Conservation (phyloP, 2,113 vertebrate species). For the Saguinus midas region DNA sequence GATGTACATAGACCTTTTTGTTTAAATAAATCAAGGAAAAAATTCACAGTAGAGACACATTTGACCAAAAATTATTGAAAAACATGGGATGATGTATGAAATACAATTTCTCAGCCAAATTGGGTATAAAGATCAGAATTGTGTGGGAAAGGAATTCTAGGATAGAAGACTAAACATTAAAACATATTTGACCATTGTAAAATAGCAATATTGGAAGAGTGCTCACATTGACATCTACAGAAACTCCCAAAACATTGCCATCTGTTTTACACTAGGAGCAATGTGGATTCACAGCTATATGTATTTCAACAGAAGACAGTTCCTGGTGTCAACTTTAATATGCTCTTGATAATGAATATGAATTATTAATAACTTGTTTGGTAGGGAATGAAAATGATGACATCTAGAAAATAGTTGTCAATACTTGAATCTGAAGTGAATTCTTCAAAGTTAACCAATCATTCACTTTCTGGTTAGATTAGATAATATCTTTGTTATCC, state of each 20-base stretch:
- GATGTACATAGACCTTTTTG: background rate
- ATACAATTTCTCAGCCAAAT: background rate
- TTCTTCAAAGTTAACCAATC: background rate
- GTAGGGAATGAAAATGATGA: background rate
- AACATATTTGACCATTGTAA: background rate
- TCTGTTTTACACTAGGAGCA: background rate
- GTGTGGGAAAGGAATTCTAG: background rate
- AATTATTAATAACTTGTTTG: background rate
- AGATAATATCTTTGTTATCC: background rate
- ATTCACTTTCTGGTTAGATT: background rate
- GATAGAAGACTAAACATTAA: background rate
- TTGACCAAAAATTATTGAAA: background rate
- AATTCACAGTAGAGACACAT: background rate
- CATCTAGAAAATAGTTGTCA: background rate
- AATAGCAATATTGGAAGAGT: fast-evolving
- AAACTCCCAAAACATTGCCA: background rate
- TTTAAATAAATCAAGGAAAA: background rate
- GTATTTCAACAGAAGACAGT: background rate
- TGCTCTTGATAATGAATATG: background rate
- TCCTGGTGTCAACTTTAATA: background rate
- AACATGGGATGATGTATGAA: background rate
- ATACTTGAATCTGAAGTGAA: background rate
- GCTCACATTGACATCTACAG: background rate
- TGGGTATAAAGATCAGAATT: background rate
- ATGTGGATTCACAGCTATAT: background rate